These are phyloP conservation scores for Barbus barbus DNA, from an alignment of 2,113 vertebrate species.

Conservation along the genomic window DNA sequence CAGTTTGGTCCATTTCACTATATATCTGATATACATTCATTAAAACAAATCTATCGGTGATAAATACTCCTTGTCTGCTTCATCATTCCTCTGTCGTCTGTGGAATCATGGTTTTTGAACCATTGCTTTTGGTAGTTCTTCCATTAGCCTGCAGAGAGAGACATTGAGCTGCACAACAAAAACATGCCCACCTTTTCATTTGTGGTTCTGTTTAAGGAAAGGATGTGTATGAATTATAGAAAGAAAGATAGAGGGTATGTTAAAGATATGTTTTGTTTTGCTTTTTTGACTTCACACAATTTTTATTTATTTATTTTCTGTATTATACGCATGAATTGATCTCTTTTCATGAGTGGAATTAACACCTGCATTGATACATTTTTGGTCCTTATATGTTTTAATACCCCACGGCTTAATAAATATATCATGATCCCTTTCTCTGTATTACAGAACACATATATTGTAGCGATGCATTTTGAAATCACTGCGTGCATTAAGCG, in stretches of 20 bases:
- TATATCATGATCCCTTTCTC: background rate
- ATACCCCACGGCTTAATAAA: background rate
- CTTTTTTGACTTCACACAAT: too few relatives aligned
- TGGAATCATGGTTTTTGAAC: background rate
- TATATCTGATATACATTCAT: slow-evolving; percentile 75
- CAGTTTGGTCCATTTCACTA: slow-evolving; percentile 57
- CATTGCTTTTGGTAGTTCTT: background rate
- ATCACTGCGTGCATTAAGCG: background rate
- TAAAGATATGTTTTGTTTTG: too few relatives aligned
- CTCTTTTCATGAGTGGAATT: too few relatives aligned
- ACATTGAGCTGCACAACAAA: background rate
- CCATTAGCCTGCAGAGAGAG: background rate
- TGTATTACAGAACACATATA: background rate
- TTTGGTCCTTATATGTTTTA: too few relatives aligned
- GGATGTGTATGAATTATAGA: too few relatives aligned
- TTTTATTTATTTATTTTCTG: too few relatives aligned
- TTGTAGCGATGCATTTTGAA: background rate
- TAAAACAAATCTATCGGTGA: slow-evolving; percentile 51
- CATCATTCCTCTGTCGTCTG: background rate
- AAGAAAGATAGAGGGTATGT: too few relatives aligned
- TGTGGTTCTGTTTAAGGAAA: too few relatives aligned
- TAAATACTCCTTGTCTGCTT: slow-evolving; percentile 13
- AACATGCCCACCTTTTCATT: background rate
- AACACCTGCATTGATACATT: too few relatives aligned
- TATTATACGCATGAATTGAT: too few relatives aligned